These are phyloP conservation scores for Petrocephalus sullivani DNA, from an alignment of 2,797 vertebrate genomes.

Conservation along the genomic window DNA sequence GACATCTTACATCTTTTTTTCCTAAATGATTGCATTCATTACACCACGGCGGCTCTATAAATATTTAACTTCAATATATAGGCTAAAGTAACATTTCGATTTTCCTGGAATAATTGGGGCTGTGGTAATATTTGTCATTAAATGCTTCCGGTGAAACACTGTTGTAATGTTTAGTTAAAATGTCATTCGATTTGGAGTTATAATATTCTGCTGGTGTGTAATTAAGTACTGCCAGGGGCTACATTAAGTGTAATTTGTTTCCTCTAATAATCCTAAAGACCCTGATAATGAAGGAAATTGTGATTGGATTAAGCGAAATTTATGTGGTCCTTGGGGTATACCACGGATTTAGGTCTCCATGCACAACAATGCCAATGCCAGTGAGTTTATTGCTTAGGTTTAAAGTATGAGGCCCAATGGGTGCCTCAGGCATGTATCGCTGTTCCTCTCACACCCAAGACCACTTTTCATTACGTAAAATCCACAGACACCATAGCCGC, in stretches of 20 bases:
- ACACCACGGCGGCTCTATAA: neutral
- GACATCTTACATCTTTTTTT: conserved; percentile 4
- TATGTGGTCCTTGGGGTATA: neutral
- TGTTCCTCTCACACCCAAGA: neutral
- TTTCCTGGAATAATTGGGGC: neutral
- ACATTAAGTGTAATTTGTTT: neutral
- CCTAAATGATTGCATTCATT: neutral
- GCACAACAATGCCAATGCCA: neutral
- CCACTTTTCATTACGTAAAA: neutral
- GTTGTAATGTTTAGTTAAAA: neutral
- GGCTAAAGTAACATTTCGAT: neutral
- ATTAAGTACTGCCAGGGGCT: neutral
- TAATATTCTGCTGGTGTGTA: neutral
- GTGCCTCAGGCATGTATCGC: neutral
- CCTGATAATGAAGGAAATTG: neutral
- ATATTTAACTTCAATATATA: conserved; percentile 10
- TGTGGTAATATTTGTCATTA: neutral
- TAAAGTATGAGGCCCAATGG: neutral
- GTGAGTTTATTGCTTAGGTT: neutral
- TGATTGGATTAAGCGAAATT: neutral
- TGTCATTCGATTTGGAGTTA: neutral
- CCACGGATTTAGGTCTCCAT: neutral
- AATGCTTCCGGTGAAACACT: neutral
- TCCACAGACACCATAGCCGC: neutral
- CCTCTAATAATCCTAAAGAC: neutral